These are phyloP conservation scores for Plotosus lineatus DNA, from an alignment of 2,113 vertebrate genomes.

Conservation along the genomic window DNA sequence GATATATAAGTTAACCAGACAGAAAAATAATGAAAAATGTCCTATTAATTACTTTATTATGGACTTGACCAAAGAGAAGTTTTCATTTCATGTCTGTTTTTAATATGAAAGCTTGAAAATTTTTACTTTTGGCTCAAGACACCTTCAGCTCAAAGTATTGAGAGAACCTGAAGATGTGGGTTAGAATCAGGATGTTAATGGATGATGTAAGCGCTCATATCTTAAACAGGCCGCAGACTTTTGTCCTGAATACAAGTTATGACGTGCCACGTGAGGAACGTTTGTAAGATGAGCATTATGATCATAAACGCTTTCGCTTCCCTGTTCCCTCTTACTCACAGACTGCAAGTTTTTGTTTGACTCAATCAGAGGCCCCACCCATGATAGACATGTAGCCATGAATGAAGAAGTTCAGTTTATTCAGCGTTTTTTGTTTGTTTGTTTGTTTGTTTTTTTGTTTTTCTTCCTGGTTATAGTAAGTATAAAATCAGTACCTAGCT, in stretches of 20 bases:
- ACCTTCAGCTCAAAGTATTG: neutral
- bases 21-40: too few relatives aligned
- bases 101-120: too few relatives aligned
- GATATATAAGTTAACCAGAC: too few relatives aligned
- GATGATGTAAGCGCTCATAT: neutral
- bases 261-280: neutral
- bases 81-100: too few relatives aligned
- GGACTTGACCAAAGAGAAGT: too few relatives aligned
- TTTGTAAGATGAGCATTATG: neutral
- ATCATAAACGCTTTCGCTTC: neutral
- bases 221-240: neutral
- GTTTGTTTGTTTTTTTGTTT: too few relatives aligned
- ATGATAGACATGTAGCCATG: neutral
- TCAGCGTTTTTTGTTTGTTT: too few relatives aligned
- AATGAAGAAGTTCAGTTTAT: too few relatives aligned
- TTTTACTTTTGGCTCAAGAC: too few relatives aligned
- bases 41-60: too few relatives aligned
- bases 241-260: too few relatives aligned
- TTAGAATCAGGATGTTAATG: neutral
- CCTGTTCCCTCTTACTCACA: too few relatives aligned
- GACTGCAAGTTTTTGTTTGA: neutral
- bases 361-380: neutral
- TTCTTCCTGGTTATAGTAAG: neutral
- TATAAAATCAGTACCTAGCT: neutral
- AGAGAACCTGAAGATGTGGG: neutral